phyloP scores from a whole-genome alignment of 2,113 vertebrate species.

The zebrafish (Danio rerio) region DNA sequence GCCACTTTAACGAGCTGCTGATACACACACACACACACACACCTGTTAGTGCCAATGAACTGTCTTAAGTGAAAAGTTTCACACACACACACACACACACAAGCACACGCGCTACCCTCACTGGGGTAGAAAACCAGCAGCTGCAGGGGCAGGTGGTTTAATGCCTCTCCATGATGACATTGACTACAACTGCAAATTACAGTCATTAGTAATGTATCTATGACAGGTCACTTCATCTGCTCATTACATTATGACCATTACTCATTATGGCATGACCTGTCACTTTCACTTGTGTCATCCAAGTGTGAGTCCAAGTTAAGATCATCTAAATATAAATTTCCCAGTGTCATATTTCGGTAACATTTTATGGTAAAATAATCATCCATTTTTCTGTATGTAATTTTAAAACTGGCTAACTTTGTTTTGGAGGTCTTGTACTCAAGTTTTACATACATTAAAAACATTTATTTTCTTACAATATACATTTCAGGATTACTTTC shows the following conservation, averaged over 20 bases:
- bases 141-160: constrained; percentile 46
- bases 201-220: constrained; percentile 6
- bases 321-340: constrained; percentile 7
- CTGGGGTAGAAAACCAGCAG: constrained; percentile 14
- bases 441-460: no score
- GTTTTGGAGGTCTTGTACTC: no score
- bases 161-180: constrained; percentile 22
- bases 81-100: neutral
- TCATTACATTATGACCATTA: constrained; percentile 27
- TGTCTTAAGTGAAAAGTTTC: neutral
- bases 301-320: neutral
- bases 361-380: neutral
- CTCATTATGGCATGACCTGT: constrained; percentile 5
- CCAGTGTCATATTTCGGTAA: neutral
- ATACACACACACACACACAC: constrained; percentile 39
- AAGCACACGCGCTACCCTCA: neutral
- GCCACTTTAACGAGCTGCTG: constrained; percentile 54
- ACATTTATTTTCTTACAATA: no score
- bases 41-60: constrained; percentile 50
- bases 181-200: constrained; percentile 32
- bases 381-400: no score
- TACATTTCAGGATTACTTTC: no score
- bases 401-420: no score
- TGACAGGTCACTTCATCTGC: constrained; percentile 30
- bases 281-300: neutral